These are phyloP conservation scores for Dione juno DNA, from an alignment of 2,888 invertebrate species.

Conservation along the genomic window DNA sequence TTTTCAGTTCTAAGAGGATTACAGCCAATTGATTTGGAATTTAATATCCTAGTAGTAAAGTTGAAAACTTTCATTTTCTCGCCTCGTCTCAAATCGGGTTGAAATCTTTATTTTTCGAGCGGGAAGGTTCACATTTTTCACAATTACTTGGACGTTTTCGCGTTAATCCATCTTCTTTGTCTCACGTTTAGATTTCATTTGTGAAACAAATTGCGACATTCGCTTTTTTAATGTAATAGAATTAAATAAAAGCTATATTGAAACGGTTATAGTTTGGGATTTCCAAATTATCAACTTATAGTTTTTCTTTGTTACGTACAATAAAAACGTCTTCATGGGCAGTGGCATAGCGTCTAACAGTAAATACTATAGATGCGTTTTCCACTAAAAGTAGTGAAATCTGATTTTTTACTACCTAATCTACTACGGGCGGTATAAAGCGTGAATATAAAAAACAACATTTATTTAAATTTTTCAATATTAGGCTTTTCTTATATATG, in stretches of 20 bases:
- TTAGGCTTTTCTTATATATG: no score
- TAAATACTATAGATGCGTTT: no score
- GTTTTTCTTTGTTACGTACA: neutral
- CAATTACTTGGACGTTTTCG: conserved; percentile 79
- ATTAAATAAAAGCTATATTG: conserved; percentile 49
- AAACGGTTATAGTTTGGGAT: conserved; percentile 28
- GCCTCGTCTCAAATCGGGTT: conserved; percentile 47
- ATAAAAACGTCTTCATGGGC: no score
- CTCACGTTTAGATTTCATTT: conserved; percentile 71
- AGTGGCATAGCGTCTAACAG: no score
- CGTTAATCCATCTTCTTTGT: conserved; percentile 80
- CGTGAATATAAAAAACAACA: no score
- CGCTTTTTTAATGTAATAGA: conserved; percentile 59
- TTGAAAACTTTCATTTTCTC: conserved; percentile 52
- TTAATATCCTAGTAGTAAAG: conserved; percentile 46
- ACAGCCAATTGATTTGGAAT: conserved; percentile 32
- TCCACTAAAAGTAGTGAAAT: no score
- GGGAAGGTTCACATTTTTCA: conserved; percentile 77
- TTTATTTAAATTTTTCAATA: no score
- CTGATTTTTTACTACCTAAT: no score
- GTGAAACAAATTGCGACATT: conserved; percentile 68
- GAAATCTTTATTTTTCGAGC: conserved; percentile 66
- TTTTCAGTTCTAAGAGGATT: neutral
- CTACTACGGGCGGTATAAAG: no score
- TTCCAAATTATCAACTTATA: neutral